These are phyloP conservation scores for Timandra comae DNA, from an alignment of 2,888 invertebrate genomes.

Conservation along the genomic window DNA sequence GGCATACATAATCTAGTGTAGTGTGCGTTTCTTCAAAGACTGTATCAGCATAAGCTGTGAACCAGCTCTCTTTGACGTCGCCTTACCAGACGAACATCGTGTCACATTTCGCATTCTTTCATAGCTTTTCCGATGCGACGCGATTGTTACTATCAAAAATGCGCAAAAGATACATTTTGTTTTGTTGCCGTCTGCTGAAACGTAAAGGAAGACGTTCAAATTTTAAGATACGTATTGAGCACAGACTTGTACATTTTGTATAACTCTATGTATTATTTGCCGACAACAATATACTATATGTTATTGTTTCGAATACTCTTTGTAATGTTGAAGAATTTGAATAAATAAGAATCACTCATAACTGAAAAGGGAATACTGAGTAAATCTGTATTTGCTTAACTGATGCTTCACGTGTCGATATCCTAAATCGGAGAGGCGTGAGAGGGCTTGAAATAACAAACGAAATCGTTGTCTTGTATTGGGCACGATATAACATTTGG, in stretches of 20 bases:
- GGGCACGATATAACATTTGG: slow-evolving; percentile 64
- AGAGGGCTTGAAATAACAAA: slow-evolving; percentile 70
- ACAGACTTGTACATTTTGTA: too few relatives aligned
- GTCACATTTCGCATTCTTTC: slow-evolving; percentile 49
- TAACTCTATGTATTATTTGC: too few relatives aligned
- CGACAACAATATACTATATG: too few relatives aligned
- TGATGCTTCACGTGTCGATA: slow-evolving; percentile 61
- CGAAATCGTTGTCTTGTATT: slow-evolving; percentile 68
- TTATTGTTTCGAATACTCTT: too few relatives aligned
- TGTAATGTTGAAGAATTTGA: background rate
- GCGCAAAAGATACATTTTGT: slow-evolving; percentile 24
- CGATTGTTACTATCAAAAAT: slow-evolving; percentile 42
- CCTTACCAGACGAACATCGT: slow-evolving; percentile 35
- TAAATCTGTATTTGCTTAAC: slow-evolving; percentile 56
- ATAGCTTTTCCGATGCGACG: slow-evolving; percentile 27
- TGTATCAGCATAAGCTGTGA: slow-evolving; percentile 49
- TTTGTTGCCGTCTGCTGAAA: slow-evolving; percentile 30
- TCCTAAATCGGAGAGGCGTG: slow-evolving; percentile 60
- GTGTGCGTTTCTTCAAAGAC: slow-evolving; percentile 51
- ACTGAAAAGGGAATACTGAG: slow-evolving; percentile 29
- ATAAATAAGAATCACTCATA: slow-evolving; percentile 26
- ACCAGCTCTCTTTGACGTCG: slow-evolving; percentile 48
- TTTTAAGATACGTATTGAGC: too few relatives aligned
- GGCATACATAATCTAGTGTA: slow-evolving; percentile 41
- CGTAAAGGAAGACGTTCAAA: slow-evolving; percentile 22